Percentiles rank a stretch among this genome's conserved stretches.
phyloP scores from a whole-genome alignment of 2,113 vertebrate species.

The Arenaria interpres region DNA sequence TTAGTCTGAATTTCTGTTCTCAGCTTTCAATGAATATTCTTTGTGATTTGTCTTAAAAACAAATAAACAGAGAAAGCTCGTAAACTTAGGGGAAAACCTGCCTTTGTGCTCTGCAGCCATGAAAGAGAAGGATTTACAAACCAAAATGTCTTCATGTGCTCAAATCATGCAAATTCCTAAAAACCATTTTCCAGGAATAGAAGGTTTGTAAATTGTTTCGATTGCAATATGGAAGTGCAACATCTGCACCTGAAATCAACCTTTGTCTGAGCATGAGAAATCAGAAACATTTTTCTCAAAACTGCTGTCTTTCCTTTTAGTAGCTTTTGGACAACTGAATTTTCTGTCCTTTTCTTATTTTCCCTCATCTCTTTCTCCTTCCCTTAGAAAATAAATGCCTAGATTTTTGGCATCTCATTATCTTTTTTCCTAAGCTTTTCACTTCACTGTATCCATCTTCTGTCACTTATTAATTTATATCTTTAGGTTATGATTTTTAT shows the following conservation, averaged over 20 bases:
- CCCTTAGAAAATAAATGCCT: background rate
- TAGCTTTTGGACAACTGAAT: background rate
- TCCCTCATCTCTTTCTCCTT: background rate
- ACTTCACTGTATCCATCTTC: background rate
- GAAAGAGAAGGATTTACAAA: constrained; percentile 53
- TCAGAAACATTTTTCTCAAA: constrained; percentile 38
- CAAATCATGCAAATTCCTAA: constrained; percentile 61
- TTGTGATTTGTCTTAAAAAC: constrained; percentile 33
- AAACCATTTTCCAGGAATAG: constrained; percentile 46
- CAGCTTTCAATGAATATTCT: constrained; percentile 14
- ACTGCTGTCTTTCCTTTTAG: background rate
- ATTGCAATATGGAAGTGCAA: constrained; percentile 16
- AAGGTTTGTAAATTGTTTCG: constrained; percentile 61
- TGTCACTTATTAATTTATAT: background rate
- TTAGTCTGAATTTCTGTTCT: constrained; percentile 52
- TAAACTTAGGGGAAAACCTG: background rate
- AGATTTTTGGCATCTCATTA: background rate
- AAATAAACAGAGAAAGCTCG: background rate
- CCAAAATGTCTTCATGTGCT: constrained; percentile 62
- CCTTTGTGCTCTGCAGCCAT: constrained; percentile 23
- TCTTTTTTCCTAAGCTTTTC: background rate
- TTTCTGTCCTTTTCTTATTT: background rate
- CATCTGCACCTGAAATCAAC: constrained; percentile 58
- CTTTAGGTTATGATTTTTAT: background rate
- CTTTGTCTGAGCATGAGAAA: constrained; percentile 11